Conservation (phyloP, 2,113 vertebrate species). For the Riparia riparia region DNA sequence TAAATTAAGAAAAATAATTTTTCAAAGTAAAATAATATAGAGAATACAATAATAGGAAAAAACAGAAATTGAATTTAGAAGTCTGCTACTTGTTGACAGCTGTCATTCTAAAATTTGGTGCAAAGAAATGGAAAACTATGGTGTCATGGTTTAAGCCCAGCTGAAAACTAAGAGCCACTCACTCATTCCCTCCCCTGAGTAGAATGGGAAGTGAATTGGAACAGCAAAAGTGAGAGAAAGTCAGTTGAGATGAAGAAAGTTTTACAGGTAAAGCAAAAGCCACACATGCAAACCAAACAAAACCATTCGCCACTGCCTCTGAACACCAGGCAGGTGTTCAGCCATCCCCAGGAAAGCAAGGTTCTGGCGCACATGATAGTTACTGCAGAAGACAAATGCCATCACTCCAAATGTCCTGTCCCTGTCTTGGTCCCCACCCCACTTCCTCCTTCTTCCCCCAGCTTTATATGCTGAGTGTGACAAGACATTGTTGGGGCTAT, state of each 20-base stretch:
- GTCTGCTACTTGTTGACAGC: not conserved
- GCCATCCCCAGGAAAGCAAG: not conserved
- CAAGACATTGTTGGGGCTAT: no score
- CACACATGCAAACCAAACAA: not conserved
- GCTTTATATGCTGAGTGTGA: not conserved
- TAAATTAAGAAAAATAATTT: not conserved
- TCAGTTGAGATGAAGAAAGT: not conserved
- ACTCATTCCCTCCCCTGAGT: not conserved
- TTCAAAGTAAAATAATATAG: not conserved
- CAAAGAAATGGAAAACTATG: not conserved
- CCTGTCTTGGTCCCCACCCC: not conserved
- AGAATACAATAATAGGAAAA: not conserved
- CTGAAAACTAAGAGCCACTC: not conserved
- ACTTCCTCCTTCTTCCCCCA: not conserved
- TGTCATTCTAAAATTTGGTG: not conserved
- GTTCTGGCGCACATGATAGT: not conserved
- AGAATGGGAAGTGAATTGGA: not conserved
- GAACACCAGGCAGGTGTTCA: not conserved
- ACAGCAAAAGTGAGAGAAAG: not conserved
- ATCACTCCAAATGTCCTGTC: accelerated
- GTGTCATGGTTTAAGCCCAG: not conserved
- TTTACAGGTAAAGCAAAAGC: not conserved
- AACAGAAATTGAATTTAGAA: not conserved
- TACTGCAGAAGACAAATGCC: not conserved
- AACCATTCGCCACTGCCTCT: not conserved